Conservation (phyloP, 2,888 invertebrate genomes). For the Odontocolon sp. region DNA sequence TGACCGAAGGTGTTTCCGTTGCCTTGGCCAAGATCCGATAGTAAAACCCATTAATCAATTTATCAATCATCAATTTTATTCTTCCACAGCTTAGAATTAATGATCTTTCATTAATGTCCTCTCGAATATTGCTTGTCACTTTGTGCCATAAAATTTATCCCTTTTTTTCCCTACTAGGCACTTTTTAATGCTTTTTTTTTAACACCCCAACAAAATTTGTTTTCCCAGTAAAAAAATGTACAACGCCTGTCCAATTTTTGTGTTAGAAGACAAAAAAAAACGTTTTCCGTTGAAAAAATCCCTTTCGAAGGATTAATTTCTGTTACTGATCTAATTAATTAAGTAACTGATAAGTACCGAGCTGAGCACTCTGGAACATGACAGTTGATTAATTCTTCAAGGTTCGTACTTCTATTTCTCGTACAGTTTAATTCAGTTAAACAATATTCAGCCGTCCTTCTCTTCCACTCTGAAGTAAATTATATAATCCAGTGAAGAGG, state of each 20-base stretch:
- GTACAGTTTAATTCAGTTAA: conserved; percentile 1
- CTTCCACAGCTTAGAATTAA: background rate
- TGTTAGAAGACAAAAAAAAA: background rate
- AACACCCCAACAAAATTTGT: too few relatives aligned
- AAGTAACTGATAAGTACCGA: too few relatives aligned
- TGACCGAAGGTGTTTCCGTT: conserved; percentile 76
- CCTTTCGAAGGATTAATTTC: background rate
- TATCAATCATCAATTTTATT: background rate
- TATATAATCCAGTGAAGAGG: conserved; percentile 17
- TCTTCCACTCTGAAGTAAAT: background rate
- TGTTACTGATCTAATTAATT: background rate
- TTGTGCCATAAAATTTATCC: too few relatives aligned
- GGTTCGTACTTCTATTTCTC: background rate
- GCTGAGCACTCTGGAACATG: too few relatives aligned
- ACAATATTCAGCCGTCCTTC: background rate
- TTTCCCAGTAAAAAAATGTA: too few relatives aligned
- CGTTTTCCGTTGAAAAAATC: background rate
- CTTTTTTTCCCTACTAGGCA: too few relatives aligned
- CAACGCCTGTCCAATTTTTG: too few relatives aligned
- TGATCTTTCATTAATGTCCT: background rate
- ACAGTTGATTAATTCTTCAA: too few relatives aligned
- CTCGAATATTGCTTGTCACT: background rate
- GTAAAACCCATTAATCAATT: conserved; percentile 48
- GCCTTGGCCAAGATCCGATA: conserved; percentile 76
- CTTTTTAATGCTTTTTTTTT: too few relatives aligned